phyloP scores from a whole-genome alignment of 2,797 vertebrate genomes.

The Gallinago solitaria region DNA sequence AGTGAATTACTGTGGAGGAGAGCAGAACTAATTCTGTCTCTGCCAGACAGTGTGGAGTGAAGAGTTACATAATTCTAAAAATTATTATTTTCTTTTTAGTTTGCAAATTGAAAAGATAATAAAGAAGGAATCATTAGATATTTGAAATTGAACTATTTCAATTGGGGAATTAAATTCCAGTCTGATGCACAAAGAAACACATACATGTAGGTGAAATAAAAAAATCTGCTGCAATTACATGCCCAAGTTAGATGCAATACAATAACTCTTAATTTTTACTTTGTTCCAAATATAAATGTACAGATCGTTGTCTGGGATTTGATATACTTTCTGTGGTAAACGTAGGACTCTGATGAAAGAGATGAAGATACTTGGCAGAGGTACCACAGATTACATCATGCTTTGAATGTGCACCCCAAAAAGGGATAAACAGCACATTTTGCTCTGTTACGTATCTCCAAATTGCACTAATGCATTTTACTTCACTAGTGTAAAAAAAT shows the following conservation, averaged over 20 bases:
- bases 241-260: not conserved
- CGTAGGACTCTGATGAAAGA: not conserved
- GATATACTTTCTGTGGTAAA: not conserved
- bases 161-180: not conserved
- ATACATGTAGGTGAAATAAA: not conserved
- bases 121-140: not conserved
- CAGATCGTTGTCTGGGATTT: not conserved
- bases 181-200: not conserved
- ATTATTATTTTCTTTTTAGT: not conserved
- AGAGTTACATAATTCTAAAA: not conserved
- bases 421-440: not conserved
- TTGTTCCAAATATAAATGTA: not conserved
- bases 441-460: not conserved
- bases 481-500: not conserved
- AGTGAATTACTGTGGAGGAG: not conserved
- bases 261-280: not conserved
- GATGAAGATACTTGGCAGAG: not conserved
- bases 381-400: not conserved
- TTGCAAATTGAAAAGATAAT: not conserved
- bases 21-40: not conserved
- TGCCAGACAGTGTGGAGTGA: not conserved
- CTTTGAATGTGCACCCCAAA: not conserved
- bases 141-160: not conserved
- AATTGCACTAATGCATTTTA: not conserved
- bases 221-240: not conserved